Evolutionary conservation across 2,113 vertebrate genomes (phyloP).

Genomic region (Gila orcuttii): DNA sequence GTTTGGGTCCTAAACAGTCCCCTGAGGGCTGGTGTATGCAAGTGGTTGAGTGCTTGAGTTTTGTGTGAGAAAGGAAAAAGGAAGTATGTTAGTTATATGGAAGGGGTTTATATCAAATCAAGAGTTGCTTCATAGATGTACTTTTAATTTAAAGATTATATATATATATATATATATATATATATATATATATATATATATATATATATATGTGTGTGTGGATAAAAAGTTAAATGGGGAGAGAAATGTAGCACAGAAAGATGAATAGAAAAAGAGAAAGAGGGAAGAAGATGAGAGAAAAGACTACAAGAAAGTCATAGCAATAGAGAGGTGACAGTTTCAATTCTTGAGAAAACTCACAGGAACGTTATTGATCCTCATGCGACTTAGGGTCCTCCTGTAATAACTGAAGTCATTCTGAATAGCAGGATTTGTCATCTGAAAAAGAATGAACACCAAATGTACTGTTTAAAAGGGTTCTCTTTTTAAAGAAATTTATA

Average conservation of each 20-base stretch:
- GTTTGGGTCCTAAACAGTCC: constrained; percentile 34
- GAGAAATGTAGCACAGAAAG: not conserved
- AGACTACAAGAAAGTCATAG: not conserved
- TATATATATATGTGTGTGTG: not conserved
- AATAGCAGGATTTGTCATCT: constrained; percentile 60
- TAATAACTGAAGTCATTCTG: constrained; percentile 61
- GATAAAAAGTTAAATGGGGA: not conserved
- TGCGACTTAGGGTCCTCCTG: constrained; percentile 56
- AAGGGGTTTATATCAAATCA: not conserved
- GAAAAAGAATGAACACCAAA: not conserved
- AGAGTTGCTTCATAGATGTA: not conserved
- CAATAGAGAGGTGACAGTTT: not conserved
- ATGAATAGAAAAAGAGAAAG: not conserved
- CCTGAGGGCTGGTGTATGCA: constrained; percentile 14
- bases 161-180: no score
- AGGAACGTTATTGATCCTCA: constrained; percentile 57
- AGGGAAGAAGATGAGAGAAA: not conserved
- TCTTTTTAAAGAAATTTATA: not conserved
- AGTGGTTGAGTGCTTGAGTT: constrained; percentile 19
- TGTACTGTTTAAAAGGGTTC: not conserved
- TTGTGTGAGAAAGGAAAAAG: constrained; percentile 12
- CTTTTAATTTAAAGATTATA: not conserved
- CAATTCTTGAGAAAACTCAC: constrained; percentile 39
- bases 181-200: no score
- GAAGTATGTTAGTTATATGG: constrained; percentile 28